Evolutionary conservation across 2,888 invertebrate genomes (phyloP).

Genomic region (Apoda limacodes): DNA sequence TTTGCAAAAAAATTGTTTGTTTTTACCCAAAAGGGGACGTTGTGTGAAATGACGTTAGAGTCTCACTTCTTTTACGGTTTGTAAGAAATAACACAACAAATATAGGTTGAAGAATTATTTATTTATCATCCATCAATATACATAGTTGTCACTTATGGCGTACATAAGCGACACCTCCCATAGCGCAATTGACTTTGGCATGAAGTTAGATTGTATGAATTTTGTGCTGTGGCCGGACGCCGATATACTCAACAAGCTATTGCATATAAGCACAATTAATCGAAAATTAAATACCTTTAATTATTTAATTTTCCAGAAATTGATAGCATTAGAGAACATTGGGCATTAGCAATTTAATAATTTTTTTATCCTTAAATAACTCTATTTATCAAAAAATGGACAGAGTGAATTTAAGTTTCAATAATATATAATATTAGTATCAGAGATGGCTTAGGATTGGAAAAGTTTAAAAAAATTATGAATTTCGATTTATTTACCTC

Average conservation of each 20-base stretch:
- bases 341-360: no score
- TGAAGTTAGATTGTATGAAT: conserved; percentile 63
- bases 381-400: no score
- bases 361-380: no score
- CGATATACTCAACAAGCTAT: conserved; percentile 12
- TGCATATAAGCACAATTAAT: conserved; percentile 25
- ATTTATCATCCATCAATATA: conserved; percentile 56
- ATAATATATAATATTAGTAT: no score
- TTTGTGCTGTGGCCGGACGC: no score
- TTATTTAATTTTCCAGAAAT: no score
- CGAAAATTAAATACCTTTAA: no score
- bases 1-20: background rate
- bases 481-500: no score
- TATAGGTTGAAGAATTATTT: conserved; percentile 62
- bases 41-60: background rate
- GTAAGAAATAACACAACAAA: conserved; percentile 17
- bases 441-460: no score
- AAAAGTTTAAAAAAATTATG: no score
- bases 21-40: background rate
- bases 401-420: no score
- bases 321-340: no score
- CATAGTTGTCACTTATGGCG: conserved; percentile 64
- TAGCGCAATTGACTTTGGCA: conserved; percentile 71
- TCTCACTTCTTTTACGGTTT: conserved; percentile 6
- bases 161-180: conserved; percentile 65